Conservation (phyloP, 2,888 invertebrate species). For the Pyrgus malvae region DNA sequence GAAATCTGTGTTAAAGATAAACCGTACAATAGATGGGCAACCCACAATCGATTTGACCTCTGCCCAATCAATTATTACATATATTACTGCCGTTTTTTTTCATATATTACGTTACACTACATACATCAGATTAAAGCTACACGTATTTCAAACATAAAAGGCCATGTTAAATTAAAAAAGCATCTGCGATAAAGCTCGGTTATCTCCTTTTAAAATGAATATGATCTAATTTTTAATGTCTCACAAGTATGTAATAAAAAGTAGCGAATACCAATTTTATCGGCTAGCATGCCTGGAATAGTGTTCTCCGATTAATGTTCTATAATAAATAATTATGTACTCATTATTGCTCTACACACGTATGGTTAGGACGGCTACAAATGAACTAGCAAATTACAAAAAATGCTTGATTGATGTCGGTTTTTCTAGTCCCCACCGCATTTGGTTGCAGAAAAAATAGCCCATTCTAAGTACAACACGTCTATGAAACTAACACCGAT, state of each 20-base stretch:
- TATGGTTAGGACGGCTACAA: constrained; percentile 21
- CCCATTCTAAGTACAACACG: constrained; percentile 1
- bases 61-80: constrained; percentile 76
- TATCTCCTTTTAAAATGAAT: constrained; percentile 23
- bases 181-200: not conserved
- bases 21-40: constrained; percentile 38
- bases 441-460: constrained; percentile 21
- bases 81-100: constrained; percentile 1
- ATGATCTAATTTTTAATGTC: constrained; percentile 26
- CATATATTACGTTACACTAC: not conserved
- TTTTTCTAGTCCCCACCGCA: constrained; percentile 29
- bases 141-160: not conserved
- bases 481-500: constrained; percentile 18
- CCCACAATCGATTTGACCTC: constrained; percentile 80
- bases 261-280: constrained; percentile 10
- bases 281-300: constrained; percentile 11
- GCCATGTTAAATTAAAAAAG: not conserved
- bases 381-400: constrained; percentile 12
- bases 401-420: constrained; percentile 15
- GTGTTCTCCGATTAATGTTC: constrained; percentile 18
- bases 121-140: not conserved
- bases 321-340: constrained; percentile 27
- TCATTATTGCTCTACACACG: constrained; percentile 22
- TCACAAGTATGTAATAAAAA: constrained; percentile 6
- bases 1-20: constrained; percentile 23